A percentile compares a stretch with the other conserved stretches of the same genome.
phyloP scores from a whole-genome alignment of 2,797 vertebrate species.

The Orestias chungarensis region DNA sequence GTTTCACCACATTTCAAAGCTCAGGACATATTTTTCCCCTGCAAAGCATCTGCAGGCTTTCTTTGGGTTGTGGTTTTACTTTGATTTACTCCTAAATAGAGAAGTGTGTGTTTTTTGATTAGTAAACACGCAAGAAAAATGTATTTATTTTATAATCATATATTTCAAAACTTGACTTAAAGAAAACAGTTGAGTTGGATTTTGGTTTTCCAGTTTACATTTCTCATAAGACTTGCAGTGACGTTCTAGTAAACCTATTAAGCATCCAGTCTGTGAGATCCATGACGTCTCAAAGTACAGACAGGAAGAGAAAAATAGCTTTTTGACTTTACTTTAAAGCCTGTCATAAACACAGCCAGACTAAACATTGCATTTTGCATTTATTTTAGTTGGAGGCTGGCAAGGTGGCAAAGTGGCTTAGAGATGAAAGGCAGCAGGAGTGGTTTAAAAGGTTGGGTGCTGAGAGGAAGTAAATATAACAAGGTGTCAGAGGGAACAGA shows the following conservation, averaged over 20 bases:
- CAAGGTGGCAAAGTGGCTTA: conserved; percentile 14
- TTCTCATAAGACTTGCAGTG: conserved; percentile 36
- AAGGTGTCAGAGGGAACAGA: conserved; percentile 41
- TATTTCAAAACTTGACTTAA: conserved; percentile 17
- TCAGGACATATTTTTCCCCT: not conserved
- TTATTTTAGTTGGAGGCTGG: conserved; percentile 17
- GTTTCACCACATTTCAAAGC: conserved; percentile 23
- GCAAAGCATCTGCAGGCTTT: conserved; percentile 18
- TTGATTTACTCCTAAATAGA: conserved; percentile 18
- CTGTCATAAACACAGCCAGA: conserved; percentile 8
- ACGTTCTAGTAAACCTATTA: conserved; percentile 26
- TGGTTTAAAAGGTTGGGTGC: conserved; percentile 5
- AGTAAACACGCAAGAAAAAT: conserved; percentile 26
- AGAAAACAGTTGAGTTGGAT: conserved; percentile 39
- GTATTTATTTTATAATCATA: too few relatives aligned
- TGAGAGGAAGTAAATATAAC: conserved; percentile 20
- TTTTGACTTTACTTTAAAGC: conserved; percentile 11
- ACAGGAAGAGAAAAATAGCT: not conserved
- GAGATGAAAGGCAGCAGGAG: conserved; percentile 28
- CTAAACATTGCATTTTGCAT: conserved; percentile 28
- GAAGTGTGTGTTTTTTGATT: conserved; percentile 33
- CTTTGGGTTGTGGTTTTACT: not conserved
- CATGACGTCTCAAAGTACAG: conserved; percentile 20
- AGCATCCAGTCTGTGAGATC: conserved; percentile 8
- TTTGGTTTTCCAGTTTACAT: conserved; percentile 35